Evolutionary conservation across 2,888 invertebrate species (phyloP), one percentile per base, ranked within the genome.

Genomic region (Aphodius granarius): DNA sequence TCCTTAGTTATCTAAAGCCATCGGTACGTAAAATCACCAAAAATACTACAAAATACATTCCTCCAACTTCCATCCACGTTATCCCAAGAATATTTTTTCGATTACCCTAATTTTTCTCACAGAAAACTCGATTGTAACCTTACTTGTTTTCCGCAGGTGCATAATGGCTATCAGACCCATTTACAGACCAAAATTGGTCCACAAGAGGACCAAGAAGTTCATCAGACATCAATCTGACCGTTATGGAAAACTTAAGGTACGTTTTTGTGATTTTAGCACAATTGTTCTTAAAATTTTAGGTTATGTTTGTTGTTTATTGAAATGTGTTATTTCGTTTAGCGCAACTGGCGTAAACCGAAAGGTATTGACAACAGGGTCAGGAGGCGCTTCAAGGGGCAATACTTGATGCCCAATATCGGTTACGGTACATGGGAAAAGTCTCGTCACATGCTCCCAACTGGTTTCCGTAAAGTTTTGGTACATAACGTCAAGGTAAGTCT

Each of bases 341-440:
- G 95, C 82, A 97, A 96, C 92, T 99, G 99, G 99, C 94, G 99
- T 87, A 99, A 98, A 90, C 99, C 99, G 18, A 98, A 98, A 90
- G 99, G 99, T 97, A 99, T 99, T 89, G 99, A 99, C 90, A 99
- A 99, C 93, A 93, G 99, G 89, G 99, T 99, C 71, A 94, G 99
- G 83, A 94, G 99, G 87, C 93, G 98, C 83, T 99, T 99, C 91
- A 99, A 99, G 94, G 99, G 99, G 23, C 98, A 98, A 87, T 97
- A 94, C 86, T 90, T 96, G 90, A 99, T 99, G 99, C 99, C 99
- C 80, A 98, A 94, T 87, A 98, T 99, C 88, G 99, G 99, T 92
- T 99, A 98, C 87, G 99, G 99, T 81, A 97, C 97, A 83, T 95
- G 95, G 88, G 94, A 95, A 86, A 95, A 94, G 86, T 98, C 98